Percentiles rank a stretch among this genome's conserved stretches.
Evolutionary conservation across 64 coral and sea anemone species (phyloP).

Genomic region (Anthopleura sola): DNA sequence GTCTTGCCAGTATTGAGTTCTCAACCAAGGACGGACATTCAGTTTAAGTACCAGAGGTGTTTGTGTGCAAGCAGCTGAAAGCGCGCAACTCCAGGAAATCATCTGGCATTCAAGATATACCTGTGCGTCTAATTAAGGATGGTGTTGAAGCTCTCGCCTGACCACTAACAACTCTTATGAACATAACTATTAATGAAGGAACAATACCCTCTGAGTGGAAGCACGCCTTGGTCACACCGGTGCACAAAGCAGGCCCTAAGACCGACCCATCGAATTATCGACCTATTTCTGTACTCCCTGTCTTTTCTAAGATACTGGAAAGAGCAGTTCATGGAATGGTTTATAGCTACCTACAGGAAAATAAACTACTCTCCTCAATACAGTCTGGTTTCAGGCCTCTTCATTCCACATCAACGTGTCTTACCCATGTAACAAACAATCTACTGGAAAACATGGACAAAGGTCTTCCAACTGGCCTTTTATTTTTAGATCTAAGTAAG

Average conservation of each 20-base stretch:
- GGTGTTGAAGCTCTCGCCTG: not conserved
- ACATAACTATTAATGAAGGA: not conserved
- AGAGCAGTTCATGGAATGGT: not conserved
- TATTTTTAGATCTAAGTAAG: conserved; percentile 2
- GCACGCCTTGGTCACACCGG: not conserved
- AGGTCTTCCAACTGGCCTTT: not conserved
- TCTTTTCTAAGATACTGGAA: conserved; percentile 7
- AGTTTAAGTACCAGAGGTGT: not conserved
- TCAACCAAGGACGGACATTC: not conserved
- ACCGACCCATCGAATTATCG: not conserved
- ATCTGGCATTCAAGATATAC: conserved; percentile 3
- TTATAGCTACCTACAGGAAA: not conserved
- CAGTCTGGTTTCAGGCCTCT: not conserved
- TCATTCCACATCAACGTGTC: not conserved
- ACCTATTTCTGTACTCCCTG: not conserved
- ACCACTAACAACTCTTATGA: not conserved
- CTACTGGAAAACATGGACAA: conserved; percentile 31
- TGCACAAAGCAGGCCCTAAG: not conserved
- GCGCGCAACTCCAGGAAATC: conserved; percentile 7
- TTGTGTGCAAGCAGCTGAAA: conserved; percentile 22
- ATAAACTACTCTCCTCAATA: not conserved
- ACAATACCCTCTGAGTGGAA: conserved; percentile 13
- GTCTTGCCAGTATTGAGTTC: no score
- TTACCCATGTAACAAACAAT: conserved; percentile 4
- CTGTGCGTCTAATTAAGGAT: not conserved